A percentile compares a stretch with the other conserved stretches of the same genome.
Evolutionary conservation across 2,113 vertebrate genomes (phyloP).

Genomic region (Pedionomus torquatus): DNA sequence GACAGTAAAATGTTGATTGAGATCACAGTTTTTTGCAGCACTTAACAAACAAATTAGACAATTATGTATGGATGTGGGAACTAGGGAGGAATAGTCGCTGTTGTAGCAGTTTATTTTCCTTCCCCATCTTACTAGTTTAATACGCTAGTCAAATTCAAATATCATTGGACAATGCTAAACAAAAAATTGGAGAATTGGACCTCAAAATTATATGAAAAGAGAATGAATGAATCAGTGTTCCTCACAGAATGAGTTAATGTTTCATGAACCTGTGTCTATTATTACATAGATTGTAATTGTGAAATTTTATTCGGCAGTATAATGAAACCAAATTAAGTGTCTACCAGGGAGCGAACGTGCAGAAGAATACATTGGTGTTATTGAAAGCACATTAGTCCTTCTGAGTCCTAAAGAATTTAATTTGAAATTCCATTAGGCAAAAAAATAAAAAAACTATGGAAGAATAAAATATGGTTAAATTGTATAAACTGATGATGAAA

Average conservation of each 20-base stretch:
- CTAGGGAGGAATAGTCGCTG: not conserved
- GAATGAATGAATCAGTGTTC: not conserved
- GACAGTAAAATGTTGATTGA: not conserved
- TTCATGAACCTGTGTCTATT: constrained; percentile 12
- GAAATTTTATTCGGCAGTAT: not conserved
- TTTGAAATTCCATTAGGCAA: not conserved
- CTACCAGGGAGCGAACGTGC: not conserved
- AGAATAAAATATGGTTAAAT: not conserved
- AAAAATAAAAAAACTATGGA: not conserved
- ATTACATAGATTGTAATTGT: not conserved
- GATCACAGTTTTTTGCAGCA: not conserved
- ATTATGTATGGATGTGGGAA: not conserved
- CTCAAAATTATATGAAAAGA: not conserved
- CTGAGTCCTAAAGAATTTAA: constrained; percentile 22
- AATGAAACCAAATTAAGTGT: constrained; percentile 38
- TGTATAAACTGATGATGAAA: not conserved
- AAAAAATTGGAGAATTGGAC: not conserved
- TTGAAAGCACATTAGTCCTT: not conserved
- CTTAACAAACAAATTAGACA: not conserved
- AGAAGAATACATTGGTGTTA: not conserved
- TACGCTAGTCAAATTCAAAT: not conserved
- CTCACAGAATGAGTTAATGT: not conserved
- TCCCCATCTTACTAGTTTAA: not conserved
- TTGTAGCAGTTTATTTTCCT: not conserved
- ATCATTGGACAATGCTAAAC: not conserved